phyloP scores from a whole-genome alignment of 2,113 vertebrate genomes.

The Pedionomus torquatus region DNA sequence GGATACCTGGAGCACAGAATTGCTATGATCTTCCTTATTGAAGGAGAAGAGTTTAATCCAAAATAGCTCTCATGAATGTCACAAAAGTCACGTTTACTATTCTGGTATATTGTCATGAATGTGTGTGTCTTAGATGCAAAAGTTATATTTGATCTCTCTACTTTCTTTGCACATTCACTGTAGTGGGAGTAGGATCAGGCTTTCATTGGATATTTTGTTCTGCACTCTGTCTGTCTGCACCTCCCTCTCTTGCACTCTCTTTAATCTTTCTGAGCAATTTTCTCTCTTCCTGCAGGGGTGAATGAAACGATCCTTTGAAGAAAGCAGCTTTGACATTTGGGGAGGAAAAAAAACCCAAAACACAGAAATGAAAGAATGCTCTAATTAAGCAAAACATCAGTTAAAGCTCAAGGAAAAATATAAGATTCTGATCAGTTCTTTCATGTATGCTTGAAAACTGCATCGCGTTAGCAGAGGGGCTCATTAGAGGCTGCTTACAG shows the following conservation, averaged over 20 bases:
- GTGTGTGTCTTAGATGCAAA: constrained; percentile 13
- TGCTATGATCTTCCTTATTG: neutral
- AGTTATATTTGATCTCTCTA: neutral
- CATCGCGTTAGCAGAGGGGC: neutral
- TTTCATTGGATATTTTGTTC: neutral
- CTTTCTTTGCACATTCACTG: constrained; percentile 9
- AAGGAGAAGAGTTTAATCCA: neutral
- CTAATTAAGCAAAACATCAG: constrained; percentile 41
- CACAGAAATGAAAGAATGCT: constrained; percentile 10
- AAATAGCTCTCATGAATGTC: neutral
- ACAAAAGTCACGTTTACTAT: neutral
- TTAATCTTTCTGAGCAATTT: constrained; percentile 47
- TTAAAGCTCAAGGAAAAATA: constrained; percentile 1
- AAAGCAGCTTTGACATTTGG: constrained; percentile 15
- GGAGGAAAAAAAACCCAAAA: neutral
- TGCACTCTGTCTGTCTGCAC: neutral
- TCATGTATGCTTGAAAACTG: neutral
- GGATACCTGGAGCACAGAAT: neutral
- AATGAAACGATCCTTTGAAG: constrained; percentile 57
- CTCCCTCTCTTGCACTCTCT: neutral
- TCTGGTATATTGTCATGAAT: neutral
- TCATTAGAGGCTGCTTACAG: neutral
- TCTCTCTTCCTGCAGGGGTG: constrained; percentile 14
- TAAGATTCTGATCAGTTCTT: constrained; percentile 18
- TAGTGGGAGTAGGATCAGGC: constrained; percentile 27